Conservation (phyloP, 2,113 vertebrate genomes). For the Phoxinus phoxinus region DNA sequence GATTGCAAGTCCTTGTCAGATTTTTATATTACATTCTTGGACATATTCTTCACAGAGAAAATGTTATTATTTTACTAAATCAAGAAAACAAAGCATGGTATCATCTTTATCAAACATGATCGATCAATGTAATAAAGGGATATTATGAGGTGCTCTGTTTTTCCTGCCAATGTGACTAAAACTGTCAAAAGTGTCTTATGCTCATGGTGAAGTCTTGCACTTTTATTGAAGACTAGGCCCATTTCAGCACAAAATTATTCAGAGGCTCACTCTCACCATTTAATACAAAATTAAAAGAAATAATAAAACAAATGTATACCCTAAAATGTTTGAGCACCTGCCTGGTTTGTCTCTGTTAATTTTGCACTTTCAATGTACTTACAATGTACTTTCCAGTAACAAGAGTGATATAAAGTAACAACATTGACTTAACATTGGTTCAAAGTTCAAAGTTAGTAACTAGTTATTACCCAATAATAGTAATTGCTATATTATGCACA, state of each 20-base stretch:
- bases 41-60: neutral
- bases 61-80: neutral
- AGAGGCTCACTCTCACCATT: neutral
- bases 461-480: no score
- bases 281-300: neutral
- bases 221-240: neutral
- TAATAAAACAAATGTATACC: no score
- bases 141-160: neutral
- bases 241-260: neutral
- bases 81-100: neutral
- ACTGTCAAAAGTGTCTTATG: neutral
- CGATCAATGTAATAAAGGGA: constrained; percentile 13
- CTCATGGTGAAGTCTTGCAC: neutral
- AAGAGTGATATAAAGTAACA: no score
- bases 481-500: neutral
- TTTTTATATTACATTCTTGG: neutral
- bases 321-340: no score
- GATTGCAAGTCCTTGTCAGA: neutral
- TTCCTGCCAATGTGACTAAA: constrained; percentile 1
- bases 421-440: no score
- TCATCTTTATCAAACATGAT: neutral
- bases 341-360: no score
- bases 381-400: no score
- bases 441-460: no score
- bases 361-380: no score